Percentiles rank a stretch among this genome's conserved stretches.
phyloP scores from a whole-genome alignment of 2,888 invertebrate genomes.

The Erebia aethiops region DNA sequence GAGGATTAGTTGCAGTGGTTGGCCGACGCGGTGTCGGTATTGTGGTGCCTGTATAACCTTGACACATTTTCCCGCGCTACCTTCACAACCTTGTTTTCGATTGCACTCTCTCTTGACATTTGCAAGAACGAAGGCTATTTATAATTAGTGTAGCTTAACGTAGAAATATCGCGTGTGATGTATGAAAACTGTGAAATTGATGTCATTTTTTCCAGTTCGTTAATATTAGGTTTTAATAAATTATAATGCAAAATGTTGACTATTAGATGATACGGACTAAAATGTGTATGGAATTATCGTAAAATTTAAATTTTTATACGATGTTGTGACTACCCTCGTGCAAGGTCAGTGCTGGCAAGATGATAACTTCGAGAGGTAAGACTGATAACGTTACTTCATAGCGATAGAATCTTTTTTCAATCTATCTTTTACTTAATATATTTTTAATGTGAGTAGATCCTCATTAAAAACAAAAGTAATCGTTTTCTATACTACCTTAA shows the following conservation, averaged over 20 bases:
- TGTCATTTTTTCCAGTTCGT: not conserved
- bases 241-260: slow-evolving; percentile 35
- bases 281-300: slow-evolving; percentile 14
- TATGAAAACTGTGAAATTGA: slow-evolving; percentile 13
- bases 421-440: no score
- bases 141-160: slow-evolving; percentile 56
- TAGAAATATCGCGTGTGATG: slow-evolving; percentile 32
- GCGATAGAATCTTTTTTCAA: no score
- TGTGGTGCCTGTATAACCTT: slow-evolving; percentile 72
- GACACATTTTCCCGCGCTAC: slow-evolving; percentile 79
- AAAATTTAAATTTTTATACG: slow-evolving; percentile 18
- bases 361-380: slow-evolving; percentile 68
- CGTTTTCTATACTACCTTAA: no score
- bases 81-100: slow-evolving; percentile 72
- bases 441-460: no score
- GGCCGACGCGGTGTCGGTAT: slow-evolving; percentile 62
- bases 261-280: slow-evolving; percentile 31
- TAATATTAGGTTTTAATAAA: not conserved
- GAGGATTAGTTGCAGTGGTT: slow-evolving; percentile 64
- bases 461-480: no score
- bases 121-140: slow-evolving; percentile 62
- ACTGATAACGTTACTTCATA: not conserved
- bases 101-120: slow-evolving; percentile 77
- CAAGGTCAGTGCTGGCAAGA: slow-evolving; percentile 57
- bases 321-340: slow-evolving; percentile 37